Percentiles rank a stretch among this genome's conserved stretches.
Conservation (phyloP, 2,888 invertebrate genomes). For the Scrobipalpa atriplicella region DNA sequence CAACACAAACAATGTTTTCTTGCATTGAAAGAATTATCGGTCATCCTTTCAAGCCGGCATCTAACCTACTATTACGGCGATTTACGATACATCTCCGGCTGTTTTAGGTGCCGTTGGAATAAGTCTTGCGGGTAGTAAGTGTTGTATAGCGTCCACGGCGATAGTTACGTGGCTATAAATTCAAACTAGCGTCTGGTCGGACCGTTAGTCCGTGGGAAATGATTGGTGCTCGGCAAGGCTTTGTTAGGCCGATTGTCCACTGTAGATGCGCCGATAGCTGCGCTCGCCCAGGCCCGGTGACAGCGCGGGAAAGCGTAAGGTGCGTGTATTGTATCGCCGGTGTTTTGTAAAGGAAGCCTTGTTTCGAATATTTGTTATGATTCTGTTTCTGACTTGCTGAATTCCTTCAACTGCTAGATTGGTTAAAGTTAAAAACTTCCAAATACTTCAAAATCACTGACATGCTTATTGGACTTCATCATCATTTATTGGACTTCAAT, state of each 20-base stretch:
- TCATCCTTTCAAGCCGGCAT: conserved; percentile 78
- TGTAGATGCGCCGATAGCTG: conserved; percentile 77
- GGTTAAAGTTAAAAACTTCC: not conserved
- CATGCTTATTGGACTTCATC: too few relatives aligned
- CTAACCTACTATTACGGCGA: conserved; percentile 50
- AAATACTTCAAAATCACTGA: not conserved
- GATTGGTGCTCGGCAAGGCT: conserved; percentile 76
- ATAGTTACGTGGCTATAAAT: conserved; percentile 70
- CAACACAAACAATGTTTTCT: conserved; percentile 74
- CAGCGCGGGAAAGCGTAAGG: conserved; percentile 75
- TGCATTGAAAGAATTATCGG: conserved; percentile 78
- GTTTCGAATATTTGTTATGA: conserved; percentile 6
- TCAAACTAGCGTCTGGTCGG: conserved; percentile 68
- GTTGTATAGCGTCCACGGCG: conserved; percentile 60
- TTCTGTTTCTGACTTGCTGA: conserved; percentile 13
- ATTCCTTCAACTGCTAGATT: not conserved
- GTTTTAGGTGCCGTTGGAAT: conserved; percentile 50
- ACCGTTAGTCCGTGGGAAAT: conserved; percentile 82
- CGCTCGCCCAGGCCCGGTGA: conserved; percentile 64
- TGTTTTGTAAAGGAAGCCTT: not conserved
- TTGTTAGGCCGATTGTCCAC: conserved; percentile 82
- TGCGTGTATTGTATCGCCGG: conserved; percentile 28
- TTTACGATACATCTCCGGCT: conserved; percentile 62
- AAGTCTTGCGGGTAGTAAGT: conserved; percentile 48
- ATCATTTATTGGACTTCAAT: too few relatives aligned